Conservation (phyloP, 2,113 vertebrate genomes). For the Paradisaea rubra region DNA sequence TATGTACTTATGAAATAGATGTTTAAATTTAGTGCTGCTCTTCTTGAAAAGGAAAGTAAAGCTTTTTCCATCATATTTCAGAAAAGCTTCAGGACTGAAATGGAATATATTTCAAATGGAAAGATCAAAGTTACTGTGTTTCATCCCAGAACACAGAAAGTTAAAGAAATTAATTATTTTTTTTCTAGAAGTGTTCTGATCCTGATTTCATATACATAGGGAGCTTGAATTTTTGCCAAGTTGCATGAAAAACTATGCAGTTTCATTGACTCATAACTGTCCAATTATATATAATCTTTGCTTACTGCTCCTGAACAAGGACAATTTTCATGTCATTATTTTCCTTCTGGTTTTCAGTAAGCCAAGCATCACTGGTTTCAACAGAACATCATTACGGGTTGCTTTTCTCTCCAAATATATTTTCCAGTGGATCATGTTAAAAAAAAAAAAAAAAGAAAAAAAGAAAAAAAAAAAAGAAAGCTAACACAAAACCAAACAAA, state of each 20-base stretch:
- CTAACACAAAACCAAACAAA: background rate
- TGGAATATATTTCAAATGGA: background rate
- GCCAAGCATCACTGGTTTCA: slow-evolving; percentile 13
- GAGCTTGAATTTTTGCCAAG: slow-evolving; percentile 14
- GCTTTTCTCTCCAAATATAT: background rate
- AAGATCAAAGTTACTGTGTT: background rate
- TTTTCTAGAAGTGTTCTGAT: background rate
- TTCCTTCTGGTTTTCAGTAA: slow-evolving; percentile 29
- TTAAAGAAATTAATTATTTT: background rate
- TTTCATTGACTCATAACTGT: slow-evolving; percentile 34
- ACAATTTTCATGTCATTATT: slow-evolving; percentile 31
- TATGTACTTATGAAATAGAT: background rate
- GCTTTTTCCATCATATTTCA: background rate
- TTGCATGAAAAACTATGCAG: background rate
- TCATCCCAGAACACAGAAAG: background rate
- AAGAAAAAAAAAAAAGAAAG: background rate
- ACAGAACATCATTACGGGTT: background rate
- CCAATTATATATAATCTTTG: slow-evolving; percentile 40
- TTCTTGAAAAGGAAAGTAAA: background rate
- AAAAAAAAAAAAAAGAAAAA: background rate
- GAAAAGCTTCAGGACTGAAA: background rate
- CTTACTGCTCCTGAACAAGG: slow-evolving; percentile 16
- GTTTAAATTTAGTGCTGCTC: background rate
- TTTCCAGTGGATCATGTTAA: background rate
- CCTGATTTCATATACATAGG: background rate